Evolutionary conservation across 2,113 vertebrate genomes (phyloP), one percentile per base, ranked within the genome.

Genomic region (Narcine bancroftii): DNA sequence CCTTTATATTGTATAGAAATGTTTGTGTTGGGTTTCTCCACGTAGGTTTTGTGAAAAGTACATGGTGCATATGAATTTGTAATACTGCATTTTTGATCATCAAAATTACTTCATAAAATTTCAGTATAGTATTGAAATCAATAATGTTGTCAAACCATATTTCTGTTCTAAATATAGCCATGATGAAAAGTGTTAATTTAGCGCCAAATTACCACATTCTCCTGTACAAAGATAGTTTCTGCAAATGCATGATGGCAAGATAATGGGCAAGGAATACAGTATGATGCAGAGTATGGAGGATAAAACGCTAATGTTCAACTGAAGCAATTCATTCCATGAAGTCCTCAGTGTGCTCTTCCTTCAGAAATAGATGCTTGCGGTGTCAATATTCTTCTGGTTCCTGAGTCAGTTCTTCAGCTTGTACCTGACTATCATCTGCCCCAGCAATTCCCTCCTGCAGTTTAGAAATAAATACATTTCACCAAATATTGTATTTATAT

Each of bases 361-460:
- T 95, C 94, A 94, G 96, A 96, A 97, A 94, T 96, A 94, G 97
- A 97, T 98, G 96, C 97, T 97, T 96, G 97, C 93, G 93, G 92
- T 93, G 93, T 39, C 92, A 95, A 96, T 99, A 99, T 95, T 99
- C 99, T 93, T 99, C 99, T 94, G 98, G 97, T 94, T 96, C 97
- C 92, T 95, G 95, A 93, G 95, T 97, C 94, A 96, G 97, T 93
- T 98, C 97, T 0, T 94, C 96, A 93, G 94, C 95, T 75, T 95
- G 97, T 92, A 96, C 97, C 89, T 97, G 96, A 3, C 96, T 97
- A 93, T 99, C 98, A 5, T 97, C 97, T 66, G 96, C 97, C 73
- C 98, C 98, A 26, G 96, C 97, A 92, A 96, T 97, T 94, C 97
- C 95, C 93, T 99, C 99, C 98, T 99, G 94, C 5, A 89, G 76